Evolutionary conservation across 2,888 invertebrate species (phyloP).

Genomic region (Drosophila emarginata): DNA sequence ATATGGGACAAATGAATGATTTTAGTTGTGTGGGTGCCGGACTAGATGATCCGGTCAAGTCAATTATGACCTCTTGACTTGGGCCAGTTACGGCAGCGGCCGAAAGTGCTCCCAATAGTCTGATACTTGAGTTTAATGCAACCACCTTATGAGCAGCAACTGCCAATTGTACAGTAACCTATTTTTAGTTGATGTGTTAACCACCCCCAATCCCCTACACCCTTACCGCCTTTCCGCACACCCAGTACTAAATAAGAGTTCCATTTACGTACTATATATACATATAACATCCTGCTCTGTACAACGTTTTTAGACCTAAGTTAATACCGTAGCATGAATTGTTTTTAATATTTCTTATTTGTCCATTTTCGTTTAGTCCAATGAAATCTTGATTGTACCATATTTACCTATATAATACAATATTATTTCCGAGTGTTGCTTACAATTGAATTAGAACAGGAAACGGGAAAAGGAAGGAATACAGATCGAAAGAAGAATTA

Average conservation of each 20-base stretch:
- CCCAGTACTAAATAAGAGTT: constrained; percentile 37
- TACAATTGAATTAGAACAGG: constrained; percentile 19
- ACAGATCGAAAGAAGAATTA: not conserved
- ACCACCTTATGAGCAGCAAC: constrained; percentile 66
- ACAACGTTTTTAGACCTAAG: constrained; percentile 57
- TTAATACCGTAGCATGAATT: constrained; percentile 66
- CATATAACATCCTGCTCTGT: constrained; percentile 41
- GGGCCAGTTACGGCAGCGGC: constrained; percentile 47
- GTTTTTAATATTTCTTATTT: constrained; percentile 62
- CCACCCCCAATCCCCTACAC: not conserved
- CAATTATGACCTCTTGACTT: constrained; percentile 84
- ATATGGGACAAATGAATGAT: constrained; percentile 80
- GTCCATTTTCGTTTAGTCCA: constrained; percentile 66
- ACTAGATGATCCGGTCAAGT: constrained; percentile 84
- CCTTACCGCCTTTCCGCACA: not conserved
- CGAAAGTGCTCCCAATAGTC: constrained; percentile 61
- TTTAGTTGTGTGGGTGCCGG: constrained; percentile 82
- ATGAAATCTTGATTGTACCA: constrained; percentile 59
- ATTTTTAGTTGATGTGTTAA: constrained; percentile 39
- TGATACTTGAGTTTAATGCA: constrained; percentile 79
- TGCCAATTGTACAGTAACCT: constrained; percentile 60
- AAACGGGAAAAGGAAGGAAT: not conserved
- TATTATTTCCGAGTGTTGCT: constrained; percentile 33
- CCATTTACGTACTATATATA: constrained; percentile 30
- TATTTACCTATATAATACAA: constrained; percentile 29